Base-by-base conservation (phyloP, 2,888 invertebrate species). In the Syritta pipiens region DNA sequence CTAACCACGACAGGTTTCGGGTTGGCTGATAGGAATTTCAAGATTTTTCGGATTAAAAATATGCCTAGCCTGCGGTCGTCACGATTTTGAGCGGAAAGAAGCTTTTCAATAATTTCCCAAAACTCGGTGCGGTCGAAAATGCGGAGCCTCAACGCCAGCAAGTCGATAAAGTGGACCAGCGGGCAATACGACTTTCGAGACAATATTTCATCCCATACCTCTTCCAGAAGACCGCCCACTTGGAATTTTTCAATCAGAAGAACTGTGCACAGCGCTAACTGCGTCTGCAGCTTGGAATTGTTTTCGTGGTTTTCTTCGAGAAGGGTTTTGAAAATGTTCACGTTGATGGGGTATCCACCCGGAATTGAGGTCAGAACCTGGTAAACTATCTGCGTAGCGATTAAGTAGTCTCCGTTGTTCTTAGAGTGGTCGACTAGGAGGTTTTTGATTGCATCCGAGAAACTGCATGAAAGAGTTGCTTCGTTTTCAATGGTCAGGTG, bases 1-100 rank as follows among this genome's bases (percentile, higher is more conserved):
- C 63, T 28, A 2, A 69, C 44, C 12, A 57, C 3, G 1, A 42
- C 2, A 1, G 0, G 24, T 7, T 7, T 26, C 2, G 42, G n/a
- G 2, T 19, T 22, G 1, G 1, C 3, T 9, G 60, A 42, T 22
- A 76, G 26, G 19, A 19, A 44, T 10, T 24, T 42, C 0, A 79
- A 9, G 22, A 84, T 37, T 68, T 85, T 86, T 14, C 82, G 74
- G 63, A 88, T 76, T 0, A 86, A 49, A 57, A 83, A 86, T 44
- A 83, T 82, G 0, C 84, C 86, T 3, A 84, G 82, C 59, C 84
- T 86, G 0, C 86, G 85, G 22, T 83, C 81, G 3, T 84, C 86
- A 1, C 84, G 84, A 10, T 22, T 40, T 0, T 83, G 82, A 0
- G 85, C 84, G 10, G 76, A 65, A 14, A 88, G 68, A 7, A 86